Percentiles rank a stretch among this genome's conserved stretches.
These are phyloP conservation scores for Idaea dimidiata DNA, from an alignment of 2,888 invertebrate genomes.

Conservation along the genomic window DNA sequence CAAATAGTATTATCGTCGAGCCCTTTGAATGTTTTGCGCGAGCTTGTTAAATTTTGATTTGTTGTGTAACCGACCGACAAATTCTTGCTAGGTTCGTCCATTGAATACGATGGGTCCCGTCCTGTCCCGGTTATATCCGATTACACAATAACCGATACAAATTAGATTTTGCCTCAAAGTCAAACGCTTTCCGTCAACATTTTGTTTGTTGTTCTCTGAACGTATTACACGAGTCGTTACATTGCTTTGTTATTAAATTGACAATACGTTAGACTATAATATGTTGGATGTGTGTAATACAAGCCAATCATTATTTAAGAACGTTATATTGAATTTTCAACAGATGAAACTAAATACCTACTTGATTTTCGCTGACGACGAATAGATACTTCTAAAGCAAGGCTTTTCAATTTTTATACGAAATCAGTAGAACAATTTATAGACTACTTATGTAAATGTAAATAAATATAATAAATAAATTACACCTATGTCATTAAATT, in stretches of 20 bases:
- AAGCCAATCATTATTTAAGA: too few species aligned
- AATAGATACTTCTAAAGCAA: too few species aligned
- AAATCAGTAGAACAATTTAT: too few species aligned
- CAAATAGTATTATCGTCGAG: conserved; percentile 55
- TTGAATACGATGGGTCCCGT: conserved; percentile 54
- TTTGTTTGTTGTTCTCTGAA: conserved; percentile 70
- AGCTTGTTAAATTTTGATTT: conserved; percentile 78
- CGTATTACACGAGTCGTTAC: conserved; percentile 69
- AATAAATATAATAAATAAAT: too few species aligned
- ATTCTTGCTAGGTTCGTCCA: conserved; percentile 57
- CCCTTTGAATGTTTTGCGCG: conserved; percentile 60
- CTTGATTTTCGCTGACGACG: too few species aligned
- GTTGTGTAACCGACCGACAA: conserved; percentile 78
- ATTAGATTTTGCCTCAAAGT: conserved; percentile 79
- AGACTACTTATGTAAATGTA: too few species aligned
- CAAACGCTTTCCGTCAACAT: conserved; percentile 74
- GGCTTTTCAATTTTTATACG: too few species aligned
- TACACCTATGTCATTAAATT: too few species aligned
- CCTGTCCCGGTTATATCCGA: conserved; percentile 43
- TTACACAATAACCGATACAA: conserved; percentile 78
- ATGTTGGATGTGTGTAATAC: too few species aligned
- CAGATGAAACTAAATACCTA: too few species aligned
- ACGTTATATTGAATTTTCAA: too few species aligned
- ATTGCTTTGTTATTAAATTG: conserved; percentile 36
- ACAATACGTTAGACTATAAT: too few species aligned